These are phyloP conservation scores for Anguilla anguilla DNA, from an alignment of 2,797 vertebrate genomes.

Conservation along the genomic window DNA sequence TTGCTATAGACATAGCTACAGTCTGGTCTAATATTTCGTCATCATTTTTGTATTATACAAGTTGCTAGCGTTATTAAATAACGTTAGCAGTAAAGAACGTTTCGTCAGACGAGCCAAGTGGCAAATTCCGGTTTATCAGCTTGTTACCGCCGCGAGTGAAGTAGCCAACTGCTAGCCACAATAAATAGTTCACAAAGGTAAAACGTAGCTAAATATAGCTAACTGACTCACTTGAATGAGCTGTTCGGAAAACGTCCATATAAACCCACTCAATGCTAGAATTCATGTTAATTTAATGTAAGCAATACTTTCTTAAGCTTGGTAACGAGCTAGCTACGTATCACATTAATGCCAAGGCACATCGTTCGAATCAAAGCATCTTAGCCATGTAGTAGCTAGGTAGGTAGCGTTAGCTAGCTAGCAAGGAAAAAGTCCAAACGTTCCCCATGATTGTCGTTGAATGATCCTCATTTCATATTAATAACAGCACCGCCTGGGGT, in stretches of 20 bases:
- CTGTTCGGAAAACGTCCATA: background rate
- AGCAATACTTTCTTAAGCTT: background rate
- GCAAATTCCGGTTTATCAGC: background rate
- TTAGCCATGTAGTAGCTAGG: background rate
- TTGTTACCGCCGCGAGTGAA: background rate
- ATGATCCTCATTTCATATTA: background rate
- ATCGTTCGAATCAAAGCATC: background rate
- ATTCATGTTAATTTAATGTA: background rate
- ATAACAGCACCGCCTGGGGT: background rate
- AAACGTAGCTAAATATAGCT: background rate
- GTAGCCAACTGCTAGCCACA: background rate
- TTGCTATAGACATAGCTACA: background rate
- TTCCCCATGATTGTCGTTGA: background rate
- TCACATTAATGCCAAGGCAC: background rate
- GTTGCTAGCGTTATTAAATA: background rate
- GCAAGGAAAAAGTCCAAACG: background rate
- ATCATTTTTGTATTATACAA: background rate
- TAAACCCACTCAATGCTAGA: background rate
- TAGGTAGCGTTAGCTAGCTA: background rate
- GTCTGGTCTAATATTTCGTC: background rate
- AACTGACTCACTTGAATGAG: background rate
- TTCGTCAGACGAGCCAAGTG: background rate
- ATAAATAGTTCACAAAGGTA: background rate
- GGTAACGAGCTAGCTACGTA: background rate
- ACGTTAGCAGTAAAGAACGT: background rate